These are phyloP conservation scores for Ciconia boyciana DNA, from an alignment of 2,113 vertebrate genomes.

Conservation along the genomic window DNA sequence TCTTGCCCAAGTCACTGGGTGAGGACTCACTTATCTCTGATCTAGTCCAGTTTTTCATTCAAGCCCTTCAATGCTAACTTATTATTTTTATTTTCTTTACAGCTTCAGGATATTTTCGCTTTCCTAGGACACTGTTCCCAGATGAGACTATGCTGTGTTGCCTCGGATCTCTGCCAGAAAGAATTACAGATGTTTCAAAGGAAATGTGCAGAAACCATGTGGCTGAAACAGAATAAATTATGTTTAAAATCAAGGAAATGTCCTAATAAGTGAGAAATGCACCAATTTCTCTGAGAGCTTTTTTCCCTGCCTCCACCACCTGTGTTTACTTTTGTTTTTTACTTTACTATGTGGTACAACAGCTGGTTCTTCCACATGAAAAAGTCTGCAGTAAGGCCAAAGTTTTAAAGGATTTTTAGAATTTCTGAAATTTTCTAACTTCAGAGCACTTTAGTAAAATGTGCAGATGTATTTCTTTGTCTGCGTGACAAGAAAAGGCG, in stretches of 20 bases:
- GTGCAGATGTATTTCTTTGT: not conserved
- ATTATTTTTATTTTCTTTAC: not conserved
- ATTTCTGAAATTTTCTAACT: not conserved
- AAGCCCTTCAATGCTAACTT: not conserved
- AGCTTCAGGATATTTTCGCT: not conserved
- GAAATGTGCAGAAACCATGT: not conserved
- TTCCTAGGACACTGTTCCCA: not conserved
- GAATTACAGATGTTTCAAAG: conserved; percentile 31
- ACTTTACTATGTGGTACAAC: not conserved
- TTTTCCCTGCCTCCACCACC: not conserved
- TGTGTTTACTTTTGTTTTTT: conserved; percentile 17
- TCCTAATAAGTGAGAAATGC: conserved; percentile 55
- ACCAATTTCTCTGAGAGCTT: not conserved
- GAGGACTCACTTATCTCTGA: not conserved
- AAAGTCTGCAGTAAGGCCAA: not conserved
- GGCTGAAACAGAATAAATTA: conserved; percentile 45
- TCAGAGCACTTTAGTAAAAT: not conserved
- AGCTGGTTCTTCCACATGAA: not conserved
- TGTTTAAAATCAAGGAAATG: conserved; percentile 40
- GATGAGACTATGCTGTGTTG: not conserved
- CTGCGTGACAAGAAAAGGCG: not conserved
- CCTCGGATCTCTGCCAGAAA: not conserved
- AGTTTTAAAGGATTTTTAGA: not conserved
- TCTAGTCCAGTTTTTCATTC: not conserved
- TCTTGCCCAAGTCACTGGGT: not conserved